Evolutionary conservation across 2,888 invertebrate species (phyloP).

Genomic region (Acleris emargana): DNA sequence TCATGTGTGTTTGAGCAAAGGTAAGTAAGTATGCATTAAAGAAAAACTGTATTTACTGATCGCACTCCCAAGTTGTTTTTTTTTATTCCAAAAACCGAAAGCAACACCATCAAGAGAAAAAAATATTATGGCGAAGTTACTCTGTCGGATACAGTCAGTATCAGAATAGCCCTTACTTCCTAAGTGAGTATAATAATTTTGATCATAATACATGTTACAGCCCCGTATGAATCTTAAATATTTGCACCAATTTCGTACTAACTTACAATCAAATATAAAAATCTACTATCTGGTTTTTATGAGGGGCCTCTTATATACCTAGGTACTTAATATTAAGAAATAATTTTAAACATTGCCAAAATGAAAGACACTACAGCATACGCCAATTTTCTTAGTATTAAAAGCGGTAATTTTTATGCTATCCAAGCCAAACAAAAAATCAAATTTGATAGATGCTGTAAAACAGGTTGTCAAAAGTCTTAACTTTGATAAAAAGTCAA

Average conservation of each 20-base stretch:
- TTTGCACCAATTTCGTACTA: too few relatives aligned
- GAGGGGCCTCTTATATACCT: too few relatives aligned
- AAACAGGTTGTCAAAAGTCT: slow-evolving; percentile 12
- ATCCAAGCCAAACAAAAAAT: background rate
- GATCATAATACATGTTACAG: slow-evolving; percentile 62
- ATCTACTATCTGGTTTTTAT: too few relatives aligned
- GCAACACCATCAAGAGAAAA: background rate
- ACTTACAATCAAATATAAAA: too few relatives aligned
- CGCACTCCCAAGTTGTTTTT: too few relatives aligned
- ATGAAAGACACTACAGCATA: slow-evolving; percentile 39
- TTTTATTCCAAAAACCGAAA: background rate
- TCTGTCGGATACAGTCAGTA: background rate
- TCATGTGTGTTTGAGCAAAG: too few relatives aligned
- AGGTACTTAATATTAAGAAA: too few relatives aligned
- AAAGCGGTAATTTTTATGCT: background rate
- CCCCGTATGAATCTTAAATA: slow-evolving; percentile 36
- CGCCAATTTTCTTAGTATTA: slow-evolving; percentile 50
- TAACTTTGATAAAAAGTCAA: slow-evolving; percentile 7
- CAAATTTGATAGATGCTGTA: slow-evolving; percentile 10
- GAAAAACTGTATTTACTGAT: too few relatives aligned
- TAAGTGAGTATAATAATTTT: slow-evolving; percentile 71
- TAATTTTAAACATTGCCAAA: background rate
- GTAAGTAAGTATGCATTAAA: too few relatives aligned
- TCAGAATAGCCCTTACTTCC: slow-evolving; percentile 24
- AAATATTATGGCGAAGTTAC: background rate